Evolutionary conservation across 2,888 invertebrate species (phyloP), one percentile per base, ranked within the genome.

Genomic region (Aradus depressus): DNA sequence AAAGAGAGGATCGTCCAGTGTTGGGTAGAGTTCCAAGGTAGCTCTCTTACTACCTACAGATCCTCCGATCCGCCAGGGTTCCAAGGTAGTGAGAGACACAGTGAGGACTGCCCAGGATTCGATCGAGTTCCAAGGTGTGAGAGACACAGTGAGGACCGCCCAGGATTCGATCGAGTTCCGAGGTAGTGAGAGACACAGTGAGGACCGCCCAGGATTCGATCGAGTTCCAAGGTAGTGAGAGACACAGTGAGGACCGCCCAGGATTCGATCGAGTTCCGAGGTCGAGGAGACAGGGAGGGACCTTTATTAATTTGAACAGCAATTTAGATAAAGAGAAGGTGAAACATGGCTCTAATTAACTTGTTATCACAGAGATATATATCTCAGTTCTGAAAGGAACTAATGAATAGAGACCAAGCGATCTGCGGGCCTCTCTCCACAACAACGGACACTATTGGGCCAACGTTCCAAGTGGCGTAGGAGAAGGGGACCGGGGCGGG

Each of bases 361-460:
- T 56, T 53, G 56, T 56, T 56, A 56, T 56, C 56, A 49, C 52
- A 54, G 53, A 51, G 56, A 56, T 56, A 56, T 56, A 56, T 56
- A 56, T 56, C 56, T 56, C 56, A 56, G 53, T 56, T 56, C 56
- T 53, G 53, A 56, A 45, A 48, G 50, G 54, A 51, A 51, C 49
- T 56, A 53, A 56, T 53, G 56, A 56, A 56, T 53, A 49, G 51
- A 51, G 53, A 53, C 44, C 26, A 35, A 34, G 34, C n/a, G n/a
- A n/a, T n/a, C n/a, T n/a, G n/a, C n/a, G n/a, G n/a, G n/a, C n/a
- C n/a, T n/a, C n/a, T n/a, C n/a, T n/a, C n/a, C n/a, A n/a, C n/a
- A n/a, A n/a, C n/a, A n/a, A n/a, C n/a, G n/a, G n/a, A n/a, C n/a
- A n/a, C n/a, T n/a, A n/a, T n/a, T n/a, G n/a, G n/a, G n/a, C n/a